Evolutionary conservation across 2,888 invertebrate species (phyloP).

Genomic region (Aethes cnicana): DNA sequence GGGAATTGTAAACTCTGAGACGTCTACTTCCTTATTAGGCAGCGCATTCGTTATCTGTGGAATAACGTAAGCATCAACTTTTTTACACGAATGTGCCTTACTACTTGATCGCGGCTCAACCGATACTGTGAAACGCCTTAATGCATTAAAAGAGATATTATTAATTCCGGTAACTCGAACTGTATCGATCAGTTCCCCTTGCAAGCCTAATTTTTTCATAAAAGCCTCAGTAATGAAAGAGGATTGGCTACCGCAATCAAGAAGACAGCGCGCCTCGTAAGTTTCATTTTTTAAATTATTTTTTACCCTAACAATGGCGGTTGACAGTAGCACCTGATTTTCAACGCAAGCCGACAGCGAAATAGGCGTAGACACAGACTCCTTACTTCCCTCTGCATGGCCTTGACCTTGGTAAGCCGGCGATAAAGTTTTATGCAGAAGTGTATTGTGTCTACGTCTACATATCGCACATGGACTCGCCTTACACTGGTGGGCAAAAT

Average conservation of each 20-base stretch:
- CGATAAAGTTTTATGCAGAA: constrained; percentile 4
- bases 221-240: constrained; percentile 14
- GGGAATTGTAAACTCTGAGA: constrained; percentile 2
- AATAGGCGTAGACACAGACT: constrained; percentile 11
- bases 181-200: not conserved
- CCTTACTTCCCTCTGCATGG: not conserved
- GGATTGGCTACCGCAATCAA: constrained; percentile 25
- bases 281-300: constrained; percentile 8
- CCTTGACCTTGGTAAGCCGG: not conserved
- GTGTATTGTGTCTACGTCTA: constrained; percentile 7
- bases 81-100: not conserved
- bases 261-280: constrained; percentile 17
- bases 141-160: constrained; percentile 9
- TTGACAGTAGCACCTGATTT: constrained; percentile 15
- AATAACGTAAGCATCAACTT: constrained; percentile 13
- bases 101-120: constrained; percentile 2
- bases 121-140: constrained; percentile 13
- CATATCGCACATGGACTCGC: constrained; percentile 7
- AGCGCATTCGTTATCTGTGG: not conserved
- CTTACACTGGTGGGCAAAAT: constrained; percentile 17
- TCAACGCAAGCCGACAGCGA: not conserved
- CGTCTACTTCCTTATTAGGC: not conserved
- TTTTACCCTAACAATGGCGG: constrained; percentile 16
- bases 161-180: constrained; percentile 20
- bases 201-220: constrained; percentile 3